Base-by-base conservation (phyloP, 2,888 invertebrate species). In the Caenorhabditis virilis region DNA sequence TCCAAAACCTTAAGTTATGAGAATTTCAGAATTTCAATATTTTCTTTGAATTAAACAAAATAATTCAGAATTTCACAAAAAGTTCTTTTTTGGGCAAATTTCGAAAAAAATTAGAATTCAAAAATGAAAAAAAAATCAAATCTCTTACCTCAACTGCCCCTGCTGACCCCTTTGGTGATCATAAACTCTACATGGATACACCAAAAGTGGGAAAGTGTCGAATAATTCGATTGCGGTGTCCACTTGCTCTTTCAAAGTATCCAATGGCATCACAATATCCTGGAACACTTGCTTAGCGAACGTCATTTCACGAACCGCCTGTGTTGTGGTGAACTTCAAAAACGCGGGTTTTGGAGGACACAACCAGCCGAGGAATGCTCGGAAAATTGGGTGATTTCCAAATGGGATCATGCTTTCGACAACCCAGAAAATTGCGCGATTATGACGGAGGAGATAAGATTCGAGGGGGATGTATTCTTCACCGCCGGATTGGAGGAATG, bases 281-380 rank as follows among this genome's bases (percentile, higher is more conserved):
- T 89, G 89, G 82, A 89, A 89, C 0, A 89, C 89, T 85, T 89
- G 89, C 76, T 88, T 88, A 0, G 89, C 88, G 78, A 89, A 89
- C 0, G 89, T 89, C 82, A 89, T 89, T 0, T 88, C 88, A 60
- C 89, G 82, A 0, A 90, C 86, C 11, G 88, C 88, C 0, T 89
- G 88, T 0, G 89, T 90, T 0, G 89, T 90, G 0, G 89, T 89
- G 84, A 88, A 89, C 78, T 89, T 89, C n/a, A 89, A 81, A 79
- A 89, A 89, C 0, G 89, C 89, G 2, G 89, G 89, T 78, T 89
- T 89, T 0, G 89, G 89, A 0, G 89, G 89, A 26, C 89, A 79
- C 0, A 89, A 82, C 89, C 89, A 89, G 0, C 89, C 89, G 73
- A 89, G 88, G 0, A 89, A 72, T 4, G 59, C 58, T 46, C 69